These are phyloP conservation scores for Choristoneura fumiferana DNA, from an alignment of 1,140 invertebrate genomes.

Conservation along the genomic window DNA sequence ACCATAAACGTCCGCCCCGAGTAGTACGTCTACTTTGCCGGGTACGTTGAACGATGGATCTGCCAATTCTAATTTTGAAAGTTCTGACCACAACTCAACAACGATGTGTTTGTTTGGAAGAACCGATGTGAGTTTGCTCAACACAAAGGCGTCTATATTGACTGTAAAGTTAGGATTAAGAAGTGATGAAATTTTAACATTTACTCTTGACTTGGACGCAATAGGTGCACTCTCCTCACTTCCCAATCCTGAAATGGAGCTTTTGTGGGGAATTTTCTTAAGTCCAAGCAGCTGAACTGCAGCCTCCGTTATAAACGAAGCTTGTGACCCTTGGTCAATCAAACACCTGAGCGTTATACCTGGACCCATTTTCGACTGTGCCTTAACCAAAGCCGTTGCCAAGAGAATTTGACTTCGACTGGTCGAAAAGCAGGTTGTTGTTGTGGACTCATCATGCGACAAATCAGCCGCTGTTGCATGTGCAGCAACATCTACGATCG, in stretches of 20 bases:
- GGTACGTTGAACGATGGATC: no score
- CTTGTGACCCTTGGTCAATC: background rate
- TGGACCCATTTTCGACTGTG: background rate
- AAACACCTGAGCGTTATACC: background rate
- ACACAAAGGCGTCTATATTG: no score
- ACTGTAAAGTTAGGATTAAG: no score
- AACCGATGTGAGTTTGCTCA: no score
- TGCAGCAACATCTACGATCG: slow-evolving; percentile 12
- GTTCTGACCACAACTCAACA: no score
- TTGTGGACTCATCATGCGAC: background rate
- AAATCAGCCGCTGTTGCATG: slow-evolving; percentile 25
- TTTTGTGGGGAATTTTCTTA: background rate
- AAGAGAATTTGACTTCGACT: no score
- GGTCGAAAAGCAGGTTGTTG: no score
- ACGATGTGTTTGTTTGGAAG: no score
- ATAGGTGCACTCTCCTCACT: background rate
- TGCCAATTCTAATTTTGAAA: no score
- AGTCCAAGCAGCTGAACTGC: background rate
- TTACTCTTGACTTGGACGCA: background rate
- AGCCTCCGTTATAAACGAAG: background rate
- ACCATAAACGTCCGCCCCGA: no score
- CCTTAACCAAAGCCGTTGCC: no score
- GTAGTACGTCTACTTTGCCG: no score
- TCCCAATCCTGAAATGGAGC: background rate
- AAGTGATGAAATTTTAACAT: background rate